Evolutionary conservation across 2,113 vertebrate species (phyloP).

Genomic region (Tragelaphus strepsiceros): DNA sequence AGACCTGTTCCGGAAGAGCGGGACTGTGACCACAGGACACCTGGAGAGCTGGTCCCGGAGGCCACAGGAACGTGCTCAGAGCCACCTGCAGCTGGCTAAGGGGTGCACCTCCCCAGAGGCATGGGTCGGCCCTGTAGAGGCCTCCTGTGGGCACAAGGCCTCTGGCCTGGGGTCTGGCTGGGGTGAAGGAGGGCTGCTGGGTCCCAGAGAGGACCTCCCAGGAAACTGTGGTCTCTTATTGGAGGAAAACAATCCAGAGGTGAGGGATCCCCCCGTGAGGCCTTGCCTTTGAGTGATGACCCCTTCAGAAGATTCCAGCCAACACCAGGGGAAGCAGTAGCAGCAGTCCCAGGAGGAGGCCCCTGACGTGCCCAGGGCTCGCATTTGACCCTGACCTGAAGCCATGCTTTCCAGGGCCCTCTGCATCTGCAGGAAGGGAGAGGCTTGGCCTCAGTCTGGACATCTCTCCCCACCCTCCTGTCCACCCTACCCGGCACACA

Average conservation of each 20-base stretch:
- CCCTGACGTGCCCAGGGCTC: neutral
- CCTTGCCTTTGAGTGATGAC: neutral
- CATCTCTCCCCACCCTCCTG: neutral
- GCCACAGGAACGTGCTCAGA: neutral
- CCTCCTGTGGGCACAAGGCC: neutral
- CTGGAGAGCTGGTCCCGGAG: neutral
- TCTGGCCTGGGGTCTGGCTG: neutral
- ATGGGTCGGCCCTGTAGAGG: neutral
- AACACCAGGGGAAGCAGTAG: constrained; percentile 17
- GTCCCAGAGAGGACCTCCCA: constrained; percentile 13
- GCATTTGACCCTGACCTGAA: neutral
- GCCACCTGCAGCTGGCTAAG: neutral
- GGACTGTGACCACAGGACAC: neutral
- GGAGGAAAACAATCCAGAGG: neutral
- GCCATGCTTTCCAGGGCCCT: neutral
- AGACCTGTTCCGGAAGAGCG: neutral
- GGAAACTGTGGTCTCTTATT: neutral
- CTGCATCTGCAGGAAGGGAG: constrained; percentile 9
- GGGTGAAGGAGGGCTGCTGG: neutral
- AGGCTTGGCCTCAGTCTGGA: neutral
- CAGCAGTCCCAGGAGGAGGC: neutral
- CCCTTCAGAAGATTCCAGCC: constrained; percentile 48
- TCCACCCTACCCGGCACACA: neutral
- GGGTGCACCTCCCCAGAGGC: neutral
- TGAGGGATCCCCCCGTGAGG: neutral